Conservation (phyloP, 2,113 vertebrate species). For the Channa argus region DNA sequence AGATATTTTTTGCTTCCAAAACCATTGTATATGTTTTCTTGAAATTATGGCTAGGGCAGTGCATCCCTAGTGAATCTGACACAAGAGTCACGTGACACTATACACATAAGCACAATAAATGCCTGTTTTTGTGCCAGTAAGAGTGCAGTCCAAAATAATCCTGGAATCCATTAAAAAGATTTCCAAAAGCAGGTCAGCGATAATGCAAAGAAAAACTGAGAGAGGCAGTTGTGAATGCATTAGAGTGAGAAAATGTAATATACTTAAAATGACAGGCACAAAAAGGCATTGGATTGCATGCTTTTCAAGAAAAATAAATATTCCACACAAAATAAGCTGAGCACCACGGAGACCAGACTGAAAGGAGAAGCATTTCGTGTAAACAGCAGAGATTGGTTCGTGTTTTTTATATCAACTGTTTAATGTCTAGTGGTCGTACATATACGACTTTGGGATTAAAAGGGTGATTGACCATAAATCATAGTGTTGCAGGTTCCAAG, state of each 20-base stretch:
- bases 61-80: neutral
- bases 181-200: neutral
- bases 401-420: neutral
- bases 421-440: neutral
- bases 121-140: constrained; percentile 1
- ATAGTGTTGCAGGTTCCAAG: neutral
- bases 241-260: neutral
- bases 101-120: neutral
- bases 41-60: neutral
- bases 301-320: constrained; percentile 11
- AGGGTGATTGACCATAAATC: neutral
- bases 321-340: neutral
- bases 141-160: constrained; percentile 4
- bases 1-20: neutral
- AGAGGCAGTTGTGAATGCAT: neutral
- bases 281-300: neutral
- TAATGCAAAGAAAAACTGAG: neutral
- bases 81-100: neutral
- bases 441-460: neutral
- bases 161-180: neutral
- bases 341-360: neutral
- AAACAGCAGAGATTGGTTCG: neutral
- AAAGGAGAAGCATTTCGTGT: neutral
- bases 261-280: neutral
- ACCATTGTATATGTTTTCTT: neutral